Percentiles rank a stretch among this genome's conserved stretches.
These are phyloP conservation scores for Mycalesis mineus DNA, from an alignment of 2,888 invertebrate genomes.

Conservation along the genomic window DNA sequence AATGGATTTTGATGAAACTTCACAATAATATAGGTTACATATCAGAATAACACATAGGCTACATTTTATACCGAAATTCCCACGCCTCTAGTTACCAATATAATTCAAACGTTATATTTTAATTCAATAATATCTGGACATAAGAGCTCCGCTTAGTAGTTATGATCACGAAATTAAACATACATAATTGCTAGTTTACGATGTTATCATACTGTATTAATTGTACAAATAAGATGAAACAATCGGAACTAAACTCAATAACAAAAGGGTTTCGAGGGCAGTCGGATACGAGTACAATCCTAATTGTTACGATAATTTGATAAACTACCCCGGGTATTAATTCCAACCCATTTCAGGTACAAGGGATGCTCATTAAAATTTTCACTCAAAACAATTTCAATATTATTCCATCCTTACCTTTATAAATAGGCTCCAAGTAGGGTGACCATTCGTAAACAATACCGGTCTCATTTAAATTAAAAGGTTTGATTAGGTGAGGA, in stretches of 20 bases:
- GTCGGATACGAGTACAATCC: conserved; percentile 13
- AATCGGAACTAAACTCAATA: conserved; percentile 15
- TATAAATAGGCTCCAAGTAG: conserved; percentile 42
- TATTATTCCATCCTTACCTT: conserved; percentile 44
- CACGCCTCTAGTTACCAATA: no score
- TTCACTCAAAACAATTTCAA: conserved; percentile 72
- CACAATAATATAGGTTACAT: no score
- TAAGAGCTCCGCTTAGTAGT: no score
- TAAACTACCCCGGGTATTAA: conserved; percentile 43
- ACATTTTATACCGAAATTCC: no score
- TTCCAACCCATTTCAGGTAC: conserved; percentile 60
- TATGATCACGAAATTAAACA: no score
- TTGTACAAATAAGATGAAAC: conserved; percentile 4
- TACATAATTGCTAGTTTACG: no score
- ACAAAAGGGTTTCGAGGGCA: conserved; percentile 15
- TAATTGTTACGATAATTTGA: conserved; percentile 48
- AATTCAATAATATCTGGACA: no score
- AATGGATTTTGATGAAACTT: no score
- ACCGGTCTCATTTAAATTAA: neutral
- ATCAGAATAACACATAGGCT: no score
- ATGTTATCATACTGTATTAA: neutral
- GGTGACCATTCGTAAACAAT: conserved; percentile 31
- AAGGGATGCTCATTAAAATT: conserved; percentile 67
- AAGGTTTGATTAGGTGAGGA: neutral
- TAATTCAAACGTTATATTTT: no score